phyloP scores from a whole-genome alignment of 2,113 vertebrate species.

The Uropsilus gracilis region DNA sequence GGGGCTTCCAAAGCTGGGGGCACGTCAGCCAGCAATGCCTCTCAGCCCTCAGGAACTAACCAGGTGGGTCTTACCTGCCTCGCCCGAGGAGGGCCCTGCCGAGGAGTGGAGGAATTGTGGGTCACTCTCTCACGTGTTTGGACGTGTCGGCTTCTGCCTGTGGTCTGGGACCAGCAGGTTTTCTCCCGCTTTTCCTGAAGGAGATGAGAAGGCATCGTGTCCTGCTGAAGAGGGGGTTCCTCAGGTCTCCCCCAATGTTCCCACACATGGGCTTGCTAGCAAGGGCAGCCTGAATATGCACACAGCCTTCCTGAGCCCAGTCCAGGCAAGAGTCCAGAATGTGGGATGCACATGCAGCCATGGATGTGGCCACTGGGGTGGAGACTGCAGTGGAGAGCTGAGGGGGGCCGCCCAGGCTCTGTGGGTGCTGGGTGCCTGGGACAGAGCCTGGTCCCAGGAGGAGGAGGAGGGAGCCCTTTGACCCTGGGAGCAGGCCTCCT shows the following conservation, averaged over 20 bases:
- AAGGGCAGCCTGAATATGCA: not conserved
- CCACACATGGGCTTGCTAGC: not conserved
- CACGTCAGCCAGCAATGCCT: not conserved
- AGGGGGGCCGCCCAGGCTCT: too few species aligned
- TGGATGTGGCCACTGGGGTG: rapidly evolving
- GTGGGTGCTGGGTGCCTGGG: too few species aligned
- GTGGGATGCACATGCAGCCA: too few species aligned
- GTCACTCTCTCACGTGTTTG: rapidly evolving
- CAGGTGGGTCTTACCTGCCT: not conserved
- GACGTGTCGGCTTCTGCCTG: not conserved
- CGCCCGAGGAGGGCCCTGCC: not conserved
- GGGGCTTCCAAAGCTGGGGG: not conserved
- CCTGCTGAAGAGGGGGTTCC: not conserved
- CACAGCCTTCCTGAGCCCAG: not conserved
- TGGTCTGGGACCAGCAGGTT: rapidly evolving
- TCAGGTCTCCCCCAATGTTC: not conserved
- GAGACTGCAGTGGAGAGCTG: not conserved
- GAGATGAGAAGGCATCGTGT: not conserved
- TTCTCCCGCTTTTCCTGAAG: not conserved
- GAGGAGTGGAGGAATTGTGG: not conserved
- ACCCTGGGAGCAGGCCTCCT: not conserved
- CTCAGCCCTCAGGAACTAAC: not conserved
- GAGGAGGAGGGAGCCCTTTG: not conserved
- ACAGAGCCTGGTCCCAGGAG: not conserved
- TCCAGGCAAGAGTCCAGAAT: not conserved